Evolutionary conservation across 2,888 invertebrate species (phyloP).

Genomic region (Yponomeuta malinellus): DNA sequence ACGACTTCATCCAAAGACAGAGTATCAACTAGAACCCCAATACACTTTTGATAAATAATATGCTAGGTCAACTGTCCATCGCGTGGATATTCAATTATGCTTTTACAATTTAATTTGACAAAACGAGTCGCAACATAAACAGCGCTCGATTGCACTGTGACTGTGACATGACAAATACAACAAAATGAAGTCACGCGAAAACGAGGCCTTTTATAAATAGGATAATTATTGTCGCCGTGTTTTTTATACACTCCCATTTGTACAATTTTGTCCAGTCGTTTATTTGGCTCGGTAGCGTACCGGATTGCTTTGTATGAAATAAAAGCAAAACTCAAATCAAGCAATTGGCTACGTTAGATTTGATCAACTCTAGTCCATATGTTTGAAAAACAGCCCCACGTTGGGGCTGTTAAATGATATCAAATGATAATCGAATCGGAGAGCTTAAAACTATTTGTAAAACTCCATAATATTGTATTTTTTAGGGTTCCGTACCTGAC

Average conservation of each 20-base stretch:
- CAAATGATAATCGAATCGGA: too few relatives aligned
- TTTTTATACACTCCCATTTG: not conserved
- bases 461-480: too few relatives aligned
- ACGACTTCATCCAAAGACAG: too few relatives aligned
- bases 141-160: not conserved
- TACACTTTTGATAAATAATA: too few relatives aligned
- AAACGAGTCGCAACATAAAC: not conserved
- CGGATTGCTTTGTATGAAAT: not conserved
- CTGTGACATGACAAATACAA: not conserved
- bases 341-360: too few relatives aligned
- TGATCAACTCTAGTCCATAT: too few relatives aligned
- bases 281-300: not conserved
- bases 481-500: too few relatives aligned
- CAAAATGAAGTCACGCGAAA: not conserved
- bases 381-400: too few relatives aligned
- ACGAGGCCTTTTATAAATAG: not conserved
- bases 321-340: not conserved
- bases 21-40: too few relatives aligned
- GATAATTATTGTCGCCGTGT: not conserved
- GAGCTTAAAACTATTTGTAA: too few relatives aligned
- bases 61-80: too few relatives aligned
- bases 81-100: not conserved
- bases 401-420: too few relatives aligned
- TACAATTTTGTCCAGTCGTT: not conserved
- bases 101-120: not conserved